phyloP scores from a whole-genome alignment of 2,888 invertebrate species.

The Hypercompe scribonia region DNA sequence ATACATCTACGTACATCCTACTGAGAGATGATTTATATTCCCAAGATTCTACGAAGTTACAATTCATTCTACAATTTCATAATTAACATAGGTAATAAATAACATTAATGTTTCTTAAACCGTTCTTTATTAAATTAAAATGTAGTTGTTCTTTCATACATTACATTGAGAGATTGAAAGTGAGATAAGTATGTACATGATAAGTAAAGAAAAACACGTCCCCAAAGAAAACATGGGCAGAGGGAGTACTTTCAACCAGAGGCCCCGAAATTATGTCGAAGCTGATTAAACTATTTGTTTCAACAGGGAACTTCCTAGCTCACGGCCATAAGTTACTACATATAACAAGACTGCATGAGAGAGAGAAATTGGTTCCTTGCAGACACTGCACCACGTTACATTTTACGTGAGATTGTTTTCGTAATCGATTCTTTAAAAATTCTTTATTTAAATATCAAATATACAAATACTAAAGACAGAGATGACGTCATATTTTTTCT shows the following conservation, averaged over 20 bases:
- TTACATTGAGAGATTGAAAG: background rate
- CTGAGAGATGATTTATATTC: constrained; percentile 1
- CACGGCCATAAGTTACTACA: background rate
- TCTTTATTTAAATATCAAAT: background rate
- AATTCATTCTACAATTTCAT: background rate
- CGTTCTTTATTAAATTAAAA: background rate
- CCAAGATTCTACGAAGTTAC: background rate
- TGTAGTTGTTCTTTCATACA: background rate
- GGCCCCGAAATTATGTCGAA: background rate
- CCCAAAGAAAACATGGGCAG: background rate
- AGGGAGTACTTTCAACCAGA: background rate
- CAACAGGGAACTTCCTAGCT: background rate
- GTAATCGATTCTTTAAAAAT: background rate
- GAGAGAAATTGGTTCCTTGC: background rate
- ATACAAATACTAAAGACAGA: background rate
- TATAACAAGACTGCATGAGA: background rate
- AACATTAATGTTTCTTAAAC: background rate
- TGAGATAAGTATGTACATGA: background rate
- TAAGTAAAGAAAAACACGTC: background rate
- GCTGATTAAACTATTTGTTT: background rate
- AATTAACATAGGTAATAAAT: background rate
- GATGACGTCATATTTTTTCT: no score
- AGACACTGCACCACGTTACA: background rate
- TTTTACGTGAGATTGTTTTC: background rate
- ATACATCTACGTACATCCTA: background rate